These are phyloP conservation scores for Drosophila mulleri DNA, from an alignment of 2,888 invertebrate genomes.

Conservation along the genomic window DNA sequence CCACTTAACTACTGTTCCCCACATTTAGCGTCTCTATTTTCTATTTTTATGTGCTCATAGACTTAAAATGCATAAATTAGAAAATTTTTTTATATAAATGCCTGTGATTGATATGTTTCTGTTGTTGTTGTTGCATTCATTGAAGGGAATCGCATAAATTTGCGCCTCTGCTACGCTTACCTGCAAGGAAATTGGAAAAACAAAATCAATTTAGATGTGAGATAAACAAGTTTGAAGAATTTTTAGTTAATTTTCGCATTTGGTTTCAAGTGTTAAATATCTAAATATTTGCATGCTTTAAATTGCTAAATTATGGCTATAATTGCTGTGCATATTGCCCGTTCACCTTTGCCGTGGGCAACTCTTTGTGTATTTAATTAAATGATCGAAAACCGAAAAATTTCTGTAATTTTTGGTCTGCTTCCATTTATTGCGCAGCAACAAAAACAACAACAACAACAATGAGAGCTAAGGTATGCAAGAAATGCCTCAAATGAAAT, in stretches of 20 bases:
- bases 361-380: slow-evolving; percentile 25
- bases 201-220: slow-evolving; percentile 6
- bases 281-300: not conserved
- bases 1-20: too few species aligned
- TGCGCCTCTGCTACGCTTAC: slow-evolving; percentile 11
- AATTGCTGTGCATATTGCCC: not conserved
- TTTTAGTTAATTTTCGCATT: not conserved
- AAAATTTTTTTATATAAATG: slow-evolving; percentile 21
- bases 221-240: not conserved
- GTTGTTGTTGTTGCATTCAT: not conserved
- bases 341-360: not conserved
- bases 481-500: slow-evolving; percentile 20
- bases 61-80: slow-evolving; percentile 1
- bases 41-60: not conserved
- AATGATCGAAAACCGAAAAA: slow-evolving; percentile 26
- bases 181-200: slow-evolving; percentile 28
- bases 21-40: too few species aligned
- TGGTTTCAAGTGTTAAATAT: not conserved
- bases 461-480: not conserved
- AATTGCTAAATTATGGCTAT: not conserved
- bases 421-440: not conserved
- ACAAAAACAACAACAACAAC: not conserved
- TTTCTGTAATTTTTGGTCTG: slow-evolving; percentile 2
- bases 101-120: slow-evolving; percentile 8
- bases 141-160: not conserved